phyloP scores from a whole-genome alignment of 1,140 invertebrate genomes.

The Frieseomelitta varia region DNA sequence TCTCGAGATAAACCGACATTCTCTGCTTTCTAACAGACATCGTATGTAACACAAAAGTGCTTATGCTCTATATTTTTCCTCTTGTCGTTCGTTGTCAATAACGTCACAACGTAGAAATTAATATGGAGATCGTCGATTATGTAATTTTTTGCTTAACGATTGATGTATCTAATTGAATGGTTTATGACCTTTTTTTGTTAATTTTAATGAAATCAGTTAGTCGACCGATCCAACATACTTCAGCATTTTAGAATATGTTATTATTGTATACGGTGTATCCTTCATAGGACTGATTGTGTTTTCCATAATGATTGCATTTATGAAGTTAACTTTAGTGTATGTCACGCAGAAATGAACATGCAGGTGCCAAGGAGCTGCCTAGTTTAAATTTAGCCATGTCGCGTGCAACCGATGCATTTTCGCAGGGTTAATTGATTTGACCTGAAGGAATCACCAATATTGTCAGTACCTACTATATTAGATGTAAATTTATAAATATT shows the following conservation, averaged over 20 bases:
- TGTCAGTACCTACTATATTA: neutral
- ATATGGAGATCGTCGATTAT: too few species aligned
- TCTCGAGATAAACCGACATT: neutral
- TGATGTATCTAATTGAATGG: neutral
- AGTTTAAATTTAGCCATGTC: constrained; percentile 34
- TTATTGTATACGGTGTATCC: neutral
- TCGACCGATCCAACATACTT: neutral
- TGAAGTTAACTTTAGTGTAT: neutral
- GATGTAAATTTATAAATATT: neutral
- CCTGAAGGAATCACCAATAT: neutral
- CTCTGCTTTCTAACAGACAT: neutral
- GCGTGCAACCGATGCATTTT: constrained; percentile 25
- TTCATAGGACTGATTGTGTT: neutral
- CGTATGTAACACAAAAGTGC: neutral
- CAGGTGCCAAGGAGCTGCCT: constrained; percentile 13
- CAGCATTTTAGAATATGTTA: neutral
- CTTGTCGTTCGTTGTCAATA: neutral
- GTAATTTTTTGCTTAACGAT: neutral
- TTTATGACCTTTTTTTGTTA: neutral
- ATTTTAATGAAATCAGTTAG: neutral
- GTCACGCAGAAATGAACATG: constrained; percentile 10
- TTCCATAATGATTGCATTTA: constrained; percentile 16
- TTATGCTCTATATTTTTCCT: neutral
- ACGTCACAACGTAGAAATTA: neutral
- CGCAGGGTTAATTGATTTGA: constrained; percentile 30